phyloP scores from a whole-genome alignment of 2,888 invertebrate genomes.

The Leptodirus hochenwartii region DNA sequence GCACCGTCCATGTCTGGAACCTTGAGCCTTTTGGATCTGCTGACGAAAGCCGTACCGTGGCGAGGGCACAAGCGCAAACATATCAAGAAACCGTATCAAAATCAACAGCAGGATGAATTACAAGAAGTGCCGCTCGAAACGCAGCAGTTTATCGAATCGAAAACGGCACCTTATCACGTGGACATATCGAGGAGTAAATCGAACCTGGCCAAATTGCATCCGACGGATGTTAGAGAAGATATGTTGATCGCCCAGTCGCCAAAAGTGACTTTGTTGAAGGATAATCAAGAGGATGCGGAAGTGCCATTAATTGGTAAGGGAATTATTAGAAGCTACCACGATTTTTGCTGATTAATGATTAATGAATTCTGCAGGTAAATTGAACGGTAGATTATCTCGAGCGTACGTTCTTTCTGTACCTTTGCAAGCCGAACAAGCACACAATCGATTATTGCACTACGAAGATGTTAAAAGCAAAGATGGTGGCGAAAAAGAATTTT shows the following conservation, averaged over 20 bases:
- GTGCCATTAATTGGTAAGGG: constrained; percentile 6
- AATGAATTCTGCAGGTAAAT: too few relatives aligned
- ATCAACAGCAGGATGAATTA: constrained; percentile 19
- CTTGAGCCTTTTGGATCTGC: constrained; percentile 9
- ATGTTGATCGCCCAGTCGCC: constrained; percentile 2
- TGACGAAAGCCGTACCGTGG: constrained; percentile 10
- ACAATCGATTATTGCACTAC: too few relatives aligned
- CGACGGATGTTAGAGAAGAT: constrained; percentile 10
- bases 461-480: too few relatives aligned
- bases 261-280: neutral
- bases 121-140: constrained; percentile 11
- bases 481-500: too few relatives aligned
- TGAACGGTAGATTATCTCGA: too few relatives aligned
- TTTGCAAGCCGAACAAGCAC: too few relatives aligned
- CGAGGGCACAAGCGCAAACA: constrained; percentile 7
- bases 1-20: neutral
- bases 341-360: too few relatives aligned
- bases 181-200: constrained; percentile 31
- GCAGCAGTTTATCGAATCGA: constrained; percentile 42
- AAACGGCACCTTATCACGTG: constrained; percentile 45
- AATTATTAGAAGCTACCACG: too few relatives aligned
- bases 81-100: constrained; percentile 14
- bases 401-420: constrained; percentile 1
- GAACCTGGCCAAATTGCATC: constrained; percentile 19
- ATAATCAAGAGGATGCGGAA: too few relatives aligned